These are phyloP conservation scores for Oreochromis niloticus DNA, from an alignment of 2,113 vertebrate species.

Conservation along the genomic window DNA sequence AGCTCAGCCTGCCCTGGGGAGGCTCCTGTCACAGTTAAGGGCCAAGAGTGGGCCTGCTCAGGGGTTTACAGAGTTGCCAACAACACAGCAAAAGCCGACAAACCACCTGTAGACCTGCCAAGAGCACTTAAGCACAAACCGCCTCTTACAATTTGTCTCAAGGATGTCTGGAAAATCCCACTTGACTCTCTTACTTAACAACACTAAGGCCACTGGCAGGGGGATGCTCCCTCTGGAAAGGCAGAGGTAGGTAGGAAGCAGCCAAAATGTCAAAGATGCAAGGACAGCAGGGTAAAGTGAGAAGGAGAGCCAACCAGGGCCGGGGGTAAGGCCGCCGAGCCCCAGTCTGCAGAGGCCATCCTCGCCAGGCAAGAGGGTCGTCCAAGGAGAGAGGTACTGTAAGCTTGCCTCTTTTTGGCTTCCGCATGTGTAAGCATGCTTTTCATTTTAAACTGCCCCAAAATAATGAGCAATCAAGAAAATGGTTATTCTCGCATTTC, in stretches of 20 bases:
- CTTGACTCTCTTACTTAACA: conserved; percentile 14
- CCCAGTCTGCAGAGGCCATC: not conserved
- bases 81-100: not conserved
- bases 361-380: not conserved
- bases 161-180: conserved; percentile 35
- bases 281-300: not conserved
- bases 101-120: conserved; percentile 39
- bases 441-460: conserved; percentile 51
- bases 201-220: not conserved
- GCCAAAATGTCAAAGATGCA: not conserved
- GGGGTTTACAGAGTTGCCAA: not conserved
- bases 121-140: conserved; percentile 8
- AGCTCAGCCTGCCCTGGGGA: conserved; percentile 11
- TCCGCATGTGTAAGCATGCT: not conserved
- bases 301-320: not conserved
- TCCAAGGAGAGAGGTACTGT: not conserved
- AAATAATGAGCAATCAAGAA: conserved; percentile 68
- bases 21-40: conserved; percentile 5
- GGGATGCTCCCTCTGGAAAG: not conserved
- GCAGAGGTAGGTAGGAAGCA: not conserved
- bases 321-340: not conserved
- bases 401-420: not conserved
- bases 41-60: not conserved
- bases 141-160: conserved; percentile 24
- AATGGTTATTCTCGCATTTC: conserved; percentile 67